These are phyloP conservation scores for Halcyon badia DNA, from an alignment of 2,797 vertebrate genomes.

Conservation along the genomic window DNA sequence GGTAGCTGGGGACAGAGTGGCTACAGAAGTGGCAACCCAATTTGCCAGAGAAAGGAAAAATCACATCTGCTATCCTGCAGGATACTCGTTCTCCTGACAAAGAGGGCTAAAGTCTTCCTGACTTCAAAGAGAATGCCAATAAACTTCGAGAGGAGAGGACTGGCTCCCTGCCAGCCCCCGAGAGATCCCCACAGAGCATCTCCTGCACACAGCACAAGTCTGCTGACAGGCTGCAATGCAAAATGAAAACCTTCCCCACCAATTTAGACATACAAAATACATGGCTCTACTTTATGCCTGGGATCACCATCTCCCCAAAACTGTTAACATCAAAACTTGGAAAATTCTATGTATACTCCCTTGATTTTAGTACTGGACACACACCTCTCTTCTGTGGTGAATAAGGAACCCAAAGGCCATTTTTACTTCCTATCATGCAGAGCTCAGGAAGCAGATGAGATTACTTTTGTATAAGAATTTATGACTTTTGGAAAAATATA, in stretches of 20 bases:
- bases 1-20: background rate
- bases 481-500: background rate
- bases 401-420: background rate
- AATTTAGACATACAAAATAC: background rate
- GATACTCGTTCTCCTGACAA: background rate
- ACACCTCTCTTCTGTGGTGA: background rate
- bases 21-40: background rate
- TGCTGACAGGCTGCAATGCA: accelerated
- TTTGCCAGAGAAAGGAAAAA: background rate
- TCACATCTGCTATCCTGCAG: background rate
- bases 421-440: background rate
- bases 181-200: background rate
- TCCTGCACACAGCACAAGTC: background rate
- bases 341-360: background rate
- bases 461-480: background rate
- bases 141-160: background rate
- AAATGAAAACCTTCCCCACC: background rate
- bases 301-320: background rate
- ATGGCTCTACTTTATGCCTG: background rate
- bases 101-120: background rate
- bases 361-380: background rate
- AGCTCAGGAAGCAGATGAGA: background rate
- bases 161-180: background rate
- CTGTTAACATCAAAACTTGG: background rate
- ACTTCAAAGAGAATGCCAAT: background rate